Conservation (phyloP, 2,888 invertebrate species). For the Morinoia aosen region DNA sequence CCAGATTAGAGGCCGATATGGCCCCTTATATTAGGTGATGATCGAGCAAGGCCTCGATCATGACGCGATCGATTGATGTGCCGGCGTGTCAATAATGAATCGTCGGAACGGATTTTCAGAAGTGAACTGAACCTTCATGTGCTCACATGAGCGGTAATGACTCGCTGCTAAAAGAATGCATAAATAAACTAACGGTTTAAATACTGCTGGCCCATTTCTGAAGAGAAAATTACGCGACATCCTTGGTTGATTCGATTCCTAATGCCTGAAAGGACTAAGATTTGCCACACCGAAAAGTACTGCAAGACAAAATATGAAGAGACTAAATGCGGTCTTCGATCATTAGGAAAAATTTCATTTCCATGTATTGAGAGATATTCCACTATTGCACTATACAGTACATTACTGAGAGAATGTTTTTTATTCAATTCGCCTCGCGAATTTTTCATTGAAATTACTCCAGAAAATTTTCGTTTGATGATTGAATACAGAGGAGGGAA, state of each 20-base stretch:
- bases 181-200: neutral
- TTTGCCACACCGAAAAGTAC: neutral
- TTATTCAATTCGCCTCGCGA: too few species aligned
- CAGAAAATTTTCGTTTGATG: too few species aligned
- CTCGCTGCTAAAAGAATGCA: neutral
- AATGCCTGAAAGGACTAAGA: neutral
- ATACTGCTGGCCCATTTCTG: neutral
- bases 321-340: too few species aligned
- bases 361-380: too few species aligned
- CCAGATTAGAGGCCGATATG: neutral
- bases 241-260: too few species aligned
- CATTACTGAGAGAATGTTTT: too few species aligned
- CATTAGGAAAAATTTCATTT: too few species aligned
- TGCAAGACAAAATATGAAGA: neutral
- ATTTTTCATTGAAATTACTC: too few species aligned
- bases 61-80: neutral
- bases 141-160: neutral
- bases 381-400: too few species aligned
- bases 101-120: neutral
- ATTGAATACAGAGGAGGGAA: too few species aligned
- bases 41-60: constrained; percentile 4
- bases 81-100: neutral
- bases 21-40: neutral
- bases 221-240: neutral
- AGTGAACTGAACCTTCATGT: neutral